Evolutionary conservation across 2,797 vertebrate genomes (phyloP).

Genomic region (Sebastes matsubarae): DNA sequence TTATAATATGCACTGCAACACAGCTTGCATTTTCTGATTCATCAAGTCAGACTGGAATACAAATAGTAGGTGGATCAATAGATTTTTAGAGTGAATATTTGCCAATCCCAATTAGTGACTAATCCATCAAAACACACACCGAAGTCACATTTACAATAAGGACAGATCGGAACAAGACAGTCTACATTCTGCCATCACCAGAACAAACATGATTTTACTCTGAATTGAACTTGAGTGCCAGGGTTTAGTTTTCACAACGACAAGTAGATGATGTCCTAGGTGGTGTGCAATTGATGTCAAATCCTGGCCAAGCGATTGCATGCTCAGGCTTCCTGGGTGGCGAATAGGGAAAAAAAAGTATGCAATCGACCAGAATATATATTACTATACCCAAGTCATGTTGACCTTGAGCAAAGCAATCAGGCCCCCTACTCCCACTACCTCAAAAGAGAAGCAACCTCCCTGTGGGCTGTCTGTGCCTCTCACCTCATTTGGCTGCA

Average conservation of each 20-base stretch:
- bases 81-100: constrained; percentile 31
- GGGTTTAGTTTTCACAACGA: constrained; percentile 18
- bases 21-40: neutral
- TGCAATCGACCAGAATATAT: constrained; percentile 61
- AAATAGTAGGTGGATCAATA: constrained; percentile 28
- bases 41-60: neutral
- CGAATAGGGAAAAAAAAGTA: neutral
- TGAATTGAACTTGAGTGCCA: neutral
- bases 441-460: constrained; percentile 62
- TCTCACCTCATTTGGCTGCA: constrained; percentile 79
- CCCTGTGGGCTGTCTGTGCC: constrained; percentile 65
- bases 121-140: neutral
- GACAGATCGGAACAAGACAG: neutral
- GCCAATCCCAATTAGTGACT: constrained; percentile 11
- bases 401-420: constrained; percentile 84
- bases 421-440: constrained; percentile 58
- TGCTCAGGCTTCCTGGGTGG: constrained; percentile 32
- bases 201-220: constrained; percentile 27
- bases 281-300: constrained; percentile 58
- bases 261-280: constrained; percentile 53
- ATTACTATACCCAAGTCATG: constrained; percentile 57
- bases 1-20: neutral
- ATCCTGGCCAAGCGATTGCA: constrained; percentile 42
- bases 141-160: neutral
- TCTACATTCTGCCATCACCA: constrained; percentile 10